These are phyloP conservation scores for Etheostoma spectabile DNA, from an alignment of 2,113 vertebrate species.

Conservation along the genomic window DNA sequence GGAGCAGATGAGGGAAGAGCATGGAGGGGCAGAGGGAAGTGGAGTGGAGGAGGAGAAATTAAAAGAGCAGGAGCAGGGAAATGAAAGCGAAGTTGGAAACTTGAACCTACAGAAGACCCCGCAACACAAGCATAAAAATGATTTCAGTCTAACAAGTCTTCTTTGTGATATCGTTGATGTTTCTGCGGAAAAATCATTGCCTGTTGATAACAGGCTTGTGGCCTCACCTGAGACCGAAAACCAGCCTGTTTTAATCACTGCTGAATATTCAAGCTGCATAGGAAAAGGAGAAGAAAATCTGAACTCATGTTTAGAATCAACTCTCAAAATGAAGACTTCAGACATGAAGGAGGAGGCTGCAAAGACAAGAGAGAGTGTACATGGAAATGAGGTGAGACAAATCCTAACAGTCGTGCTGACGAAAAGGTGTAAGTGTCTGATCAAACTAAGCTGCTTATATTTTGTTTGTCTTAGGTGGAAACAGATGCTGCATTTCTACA, in stretches of 20 bases:
- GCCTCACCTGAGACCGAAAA: conserved; percentile 3
- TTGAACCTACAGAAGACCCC: background rate
- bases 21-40: background rate
- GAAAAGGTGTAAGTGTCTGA: background rate
- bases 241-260: background rate
- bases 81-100: background rate
- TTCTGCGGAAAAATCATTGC: background rate
- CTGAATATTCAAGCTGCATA: background rate
- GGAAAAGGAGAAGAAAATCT: background rate
- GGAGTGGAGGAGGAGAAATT: conserved; percentile 2
- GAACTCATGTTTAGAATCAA: background rate
- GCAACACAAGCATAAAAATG: background rate
- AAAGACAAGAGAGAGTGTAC: background rate
- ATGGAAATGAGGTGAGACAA: conserved; percentile 37
- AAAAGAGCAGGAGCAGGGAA: conserved; percentile 2
- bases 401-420: background rate
- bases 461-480: conserved; percentile 33
- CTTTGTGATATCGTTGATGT: background rate
- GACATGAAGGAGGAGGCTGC: background rate
- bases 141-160: background rate
- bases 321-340: conserved; percentile 3
- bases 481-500: conserved; percentile 7
- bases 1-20: background rate
- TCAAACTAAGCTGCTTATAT: background rate
- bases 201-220: background rate